Evolutionary conservation across 2,888 invertebrate genomes (phyloP).

Genomic region (Tuta absoluta): DNA sequence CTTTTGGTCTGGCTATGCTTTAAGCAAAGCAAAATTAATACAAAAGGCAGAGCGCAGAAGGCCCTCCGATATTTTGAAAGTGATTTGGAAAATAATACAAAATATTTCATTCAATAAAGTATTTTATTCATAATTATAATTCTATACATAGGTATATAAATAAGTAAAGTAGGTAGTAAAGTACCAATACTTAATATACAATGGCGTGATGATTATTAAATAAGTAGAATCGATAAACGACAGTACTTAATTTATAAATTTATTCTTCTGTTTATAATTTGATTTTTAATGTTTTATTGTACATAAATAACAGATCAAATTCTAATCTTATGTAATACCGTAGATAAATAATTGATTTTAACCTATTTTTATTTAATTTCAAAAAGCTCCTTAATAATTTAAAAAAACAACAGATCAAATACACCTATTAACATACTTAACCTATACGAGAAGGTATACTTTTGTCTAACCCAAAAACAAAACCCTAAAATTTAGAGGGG

Average conservation of each 20-base stretch:
- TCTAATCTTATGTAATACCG: too few relatives aligned
- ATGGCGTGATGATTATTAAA: not conserved
- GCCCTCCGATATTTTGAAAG: slow-evolving; percentile 23
- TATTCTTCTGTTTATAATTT: too few relatives aligned
- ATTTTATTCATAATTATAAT: slow-evolving; percentile 30
- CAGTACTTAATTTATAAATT: too few relatives aligned
- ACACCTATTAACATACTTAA: too few relatives aligned
- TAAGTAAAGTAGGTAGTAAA: not conserved
- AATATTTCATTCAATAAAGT: slow-evolving; percentile 28
- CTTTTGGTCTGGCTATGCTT: not conserved
- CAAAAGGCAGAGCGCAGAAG: not conserved
- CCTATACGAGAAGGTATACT: too few relatives aligned
- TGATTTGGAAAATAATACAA: slow-evolving; percentile 24
- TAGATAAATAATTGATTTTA: too few relatives aligned
- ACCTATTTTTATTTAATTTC: too few relatives aligned
- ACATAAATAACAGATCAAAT: too few relatives aligned
- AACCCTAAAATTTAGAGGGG: not conserved
- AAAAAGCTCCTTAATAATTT: too few relatives aligned
- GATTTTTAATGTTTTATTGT: too few relatives aligned
- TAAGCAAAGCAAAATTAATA: not conserved
- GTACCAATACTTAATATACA: not conserved
- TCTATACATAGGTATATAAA: slow-evolving; percentile 25
- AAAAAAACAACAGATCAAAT: too few relatives aligned
- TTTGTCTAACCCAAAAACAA: not conserved
- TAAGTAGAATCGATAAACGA: too few relatives aligned